A percentile compares a stretch with the other conserved stretches of the same genome.
Conservation (phyloP, 2,797 vertebrate genomes). For the Anniella stebbinsi region DNA sequence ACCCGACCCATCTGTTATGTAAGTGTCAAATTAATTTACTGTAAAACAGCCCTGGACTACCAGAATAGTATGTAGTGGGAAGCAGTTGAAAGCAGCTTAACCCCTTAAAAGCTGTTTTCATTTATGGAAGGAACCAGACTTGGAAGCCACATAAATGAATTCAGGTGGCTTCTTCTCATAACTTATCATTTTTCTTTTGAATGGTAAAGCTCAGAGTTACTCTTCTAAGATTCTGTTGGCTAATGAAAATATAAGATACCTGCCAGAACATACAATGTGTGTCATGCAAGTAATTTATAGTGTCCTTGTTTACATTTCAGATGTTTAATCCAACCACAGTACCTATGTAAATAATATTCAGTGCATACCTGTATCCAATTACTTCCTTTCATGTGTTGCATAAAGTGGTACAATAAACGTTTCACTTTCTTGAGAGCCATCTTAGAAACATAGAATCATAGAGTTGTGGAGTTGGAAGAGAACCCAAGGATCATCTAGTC, state of each 20-base stretch:
- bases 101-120: constrained; percentile 6
- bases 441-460: not conserved
- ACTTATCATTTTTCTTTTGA: constrained; percentile 1
- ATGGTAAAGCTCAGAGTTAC: constrained; percentile 29
- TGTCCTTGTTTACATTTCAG: constrained; percentile 40
- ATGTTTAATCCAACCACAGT: not conserved
- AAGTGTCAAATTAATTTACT: not conserved
- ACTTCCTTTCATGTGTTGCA: not conserved
- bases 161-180: constrained; percentile 4
- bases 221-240: not conserved
- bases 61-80: constrained; percentile 4
- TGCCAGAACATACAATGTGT: not conserved
- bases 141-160: not conserved
- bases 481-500: too few relatives aligned
- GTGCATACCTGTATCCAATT: not conserved
- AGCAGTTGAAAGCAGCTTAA: constrained; percentile 24
- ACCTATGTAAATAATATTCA: not conserved
- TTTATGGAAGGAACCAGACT: not conserved
- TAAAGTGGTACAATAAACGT: not conserved
- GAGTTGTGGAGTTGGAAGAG: too few relatives aligned
- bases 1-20: not conserved
- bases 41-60: not conserved
- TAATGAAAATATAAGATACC: not conserved
- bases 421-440: too few relatives aligned
- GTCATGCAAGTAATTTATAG: constrained; percentile 39